Evolutionary conservation across 2,888 invertebrate species (phyloP).

Genomic region (Xanthia icteritia): DNA sequence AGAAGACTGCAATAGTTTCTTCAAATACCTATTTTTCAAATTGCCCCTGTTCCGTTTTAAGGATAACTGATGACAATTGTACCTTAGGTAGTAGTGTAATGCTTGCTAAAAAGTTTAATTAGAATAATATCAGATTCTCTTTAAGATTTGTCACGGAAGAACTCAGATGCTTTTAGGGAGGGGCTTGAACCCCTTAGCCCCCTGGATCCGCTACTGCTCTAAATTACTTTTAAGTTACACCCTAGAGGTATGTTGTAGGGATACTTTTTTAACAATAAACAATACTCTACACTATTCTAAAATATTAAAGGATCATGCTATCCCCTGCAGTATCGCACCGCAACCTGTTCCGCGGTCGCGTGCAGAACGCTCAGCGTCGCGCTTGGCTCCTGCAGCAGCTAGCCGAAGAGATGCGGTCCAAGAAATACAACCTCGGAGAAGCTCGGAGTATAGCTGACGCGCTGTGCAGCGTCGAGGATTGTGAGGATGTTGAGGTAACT

Average conservation of each 20-base stretch:
- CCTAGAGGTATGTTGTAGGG: background rate
- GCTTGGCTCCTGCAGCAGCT: constrained; percentile 79
- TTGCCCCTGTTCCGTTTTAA: too few relatives aligned
- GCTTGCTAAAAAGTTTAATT: too few relatives aligned
- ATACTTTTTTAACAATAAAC: background rate
- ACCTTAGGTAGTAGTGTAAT: too few relatives aligned
- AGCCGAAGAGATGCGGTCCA: constrained; percentile 73
- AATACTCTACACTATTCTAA: background rate
- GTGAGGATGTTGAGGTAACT: constrained; percentile 77
- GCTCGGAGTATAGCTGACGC: constrained; percentile 79
- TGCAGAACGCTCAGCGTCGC: constrained; percentile 77
- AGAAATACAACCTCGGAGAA: constrained; percentile 76
- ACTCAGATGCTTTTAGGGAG: too few relatives aligned
- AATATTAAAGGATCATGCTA: background rate
- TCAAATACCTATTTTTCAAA: too few relatives aligned
- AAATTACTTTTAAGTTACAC: background rate
- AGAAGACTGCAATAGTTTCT: too few relatives aligned
- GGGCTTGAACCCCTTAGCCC: too few relatives aligned
- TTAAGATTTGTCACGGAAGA: too few relatives aligned
- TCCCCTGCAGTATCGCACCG: constrained; percentile 76
- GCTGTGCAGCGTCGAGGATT: constrained; percentile 70
- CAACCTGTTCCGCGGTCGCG: constrained; percentile 64
- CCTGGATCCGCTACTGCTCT: background rate
- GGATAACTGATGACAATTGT: too few relatives aligned
- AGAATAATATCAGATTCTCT: too few relatives aligned